Evolutionary conservation across 2,888 invertebrate species (phyloP).

Genomic region (Rosalia funebris): DNA sequence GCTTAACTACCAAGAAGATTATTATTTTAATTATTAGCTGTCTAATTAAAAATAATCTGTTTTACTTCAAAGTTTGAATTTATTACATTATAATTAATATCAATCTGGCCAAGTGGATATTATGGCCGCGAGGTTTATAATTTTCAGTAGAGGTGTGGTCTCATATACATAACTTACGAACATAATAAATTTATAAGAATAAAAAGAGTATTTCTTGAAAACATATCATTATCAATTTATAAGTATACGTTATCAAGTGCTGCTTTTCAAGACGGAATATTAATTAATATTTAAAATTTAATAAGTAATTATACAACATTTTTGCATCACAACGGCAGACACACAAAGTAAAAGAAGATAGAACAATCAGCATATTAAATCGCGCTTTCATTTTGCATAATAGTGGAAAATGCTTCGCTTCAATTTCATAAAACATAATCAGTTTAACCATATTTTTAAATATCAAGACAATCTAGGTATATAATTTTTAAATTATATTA

Average conservation of each 20-base stretch:
- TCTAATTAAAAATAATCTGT: constrained; percentile 55
- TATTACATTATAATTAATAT: constrained; percentile 57
- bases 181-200: constrained; percentile 45
- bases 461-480: too few species aligned
- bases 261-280: constrained; percentile 43
- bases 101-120: constrained; percentile 50
- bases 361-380: neutral
- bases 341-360: neutral
- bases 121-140: constrained; percentile 48
- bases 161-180: constrained; percentile 49
- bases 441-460: too few species aligned
- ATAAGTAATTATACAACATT: constrained; percentile 34
- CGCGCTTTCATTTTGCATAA: neutral
- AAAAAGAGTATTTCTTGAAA: constrained; percentile 39
- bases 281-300: constrained; percentile 43
- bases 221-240: constrained; percentile 48
- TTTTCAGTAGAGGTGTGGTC: constrained; percentile 52
- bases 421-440: neutral
- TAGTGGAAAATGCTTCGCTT: neutral
- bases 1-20: constrained; percentile 53
- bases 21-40: constrained; percentile 56
- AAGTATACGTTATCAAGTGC: constrained; percentile 48
- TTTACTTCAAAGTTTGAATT: constrained; percentile 51
- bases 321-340: constrained; percentile 20
- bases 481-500: too few species aligned